These are phyloP conservation scores for Drosophila nigricruria DNA, from an alignment of 2,888 invertebrate genomes.

Conservation along the genomic window DNA sequence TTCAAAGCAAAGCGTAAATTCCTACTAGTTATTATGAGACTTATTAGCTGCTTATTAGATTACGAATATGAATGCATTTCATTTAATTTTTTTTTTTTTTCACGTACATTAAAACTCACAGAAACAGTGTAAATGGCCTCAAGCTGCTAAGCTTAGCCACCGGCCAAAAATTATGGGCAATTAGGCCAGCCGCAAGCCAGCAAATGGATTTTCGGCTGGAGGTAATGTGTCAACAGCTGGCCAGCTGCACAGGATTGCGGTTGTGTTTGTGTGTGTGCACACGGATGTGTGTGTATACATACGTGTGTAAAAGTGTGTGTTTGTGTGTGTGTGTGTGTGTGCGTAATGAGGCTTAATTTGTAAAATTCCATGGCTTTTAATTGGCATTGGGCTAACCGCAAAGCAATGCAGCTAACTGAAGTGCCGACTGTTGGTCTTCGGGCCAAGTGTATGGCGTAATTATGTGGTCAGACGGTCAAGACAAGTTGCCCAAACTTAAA, in stretches of 20 bases:
- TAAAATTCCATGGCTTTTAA: constrained; percentile 75
- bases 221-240: constrained; percentile 73
- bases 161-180: constrained; percentile 69
- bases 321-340: constrained; percentile 23
- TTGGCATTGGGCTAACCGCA: constrained; percentile 73
- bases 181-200: constrained; percentile 70
- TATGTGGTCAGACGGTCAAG: constrained; percentile 70
- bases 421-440: constrained; percentile 17
- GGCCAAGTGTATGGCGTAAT: constrained; percentile 71
- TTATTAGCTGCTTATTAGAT: constrained; percentile 17
- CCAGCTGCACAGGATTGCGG: constrained; percentile 66
- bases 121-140: constrained; percentile 6
- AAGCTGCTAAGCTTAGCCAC: constrained; percentile 28
- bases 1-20: neutral
- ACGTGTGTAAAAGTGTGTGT: constrained; percentile 21
- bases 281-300: neutral
- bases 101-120: constrained; percentile 28
- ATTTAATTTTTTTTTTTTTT: constrained; percentile 9
- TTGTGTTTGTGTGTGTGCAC: constrained; percentile 34
- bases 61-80: constrained; percentile 13
- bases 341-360: constrained; percentile 78
- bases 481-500: constrained; percentile 25
- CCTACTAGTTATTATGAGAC: neutral
- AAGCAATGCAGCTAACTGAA: constrained; percentile 47
- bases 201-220: constrained; percentile 63